A percentile compares a stretch with the other conserved stretches of the same genome.
Evolutionary conservation across 2,888 invertebrate species (phyloP).

Genomic region (Lomographa bimaculata): DNA sequence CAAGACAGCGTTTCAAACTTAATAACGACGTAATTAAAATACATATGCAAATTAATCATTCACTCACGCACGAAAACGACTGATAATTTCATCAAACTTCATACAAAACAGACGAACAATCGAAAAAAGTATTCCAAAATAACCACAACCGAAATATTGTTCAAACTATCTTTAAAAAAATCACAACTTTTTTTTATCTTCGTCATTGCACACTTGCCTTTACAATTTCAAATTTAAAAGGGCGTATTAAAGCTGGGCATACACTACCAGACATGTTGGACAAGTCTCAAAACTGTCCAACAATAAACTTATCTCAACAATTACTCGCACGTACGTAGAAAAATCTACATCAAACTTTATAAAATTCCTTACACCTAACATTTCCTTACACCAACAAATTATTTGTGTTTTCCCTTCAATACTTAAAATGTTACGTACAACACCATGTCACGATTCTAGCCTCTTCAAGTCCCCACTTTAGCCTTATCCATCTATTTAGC

Average conservation of each 20-base stretch:
- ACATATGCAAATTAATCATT: constrained; percentile 5
- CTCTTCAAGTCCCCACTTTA: constrained; percentile 3
- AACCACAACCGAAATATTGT: constrained; percentile 56
- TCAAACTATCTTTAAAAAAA: constrained; percentile 35
- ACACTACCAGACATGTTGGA: constrained; percentile 32
- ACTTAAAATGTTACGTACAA: constrained; percentile 17
- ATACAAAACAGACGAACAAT: constrained; percentile 30
- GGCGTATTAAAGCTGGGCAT: constrained; percentile 23
- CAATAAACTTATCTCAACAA: constrained; percentile 2
- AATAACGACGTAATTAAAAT: constrained; percentile 12
- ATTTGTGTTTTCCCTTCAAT: constrained; percentile 4
- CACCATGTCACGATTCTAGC: constrained; percentile 10
- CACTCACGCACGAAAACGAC: constrained; percentile 25
- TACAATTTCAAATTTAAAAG: constrained; percentile 25
- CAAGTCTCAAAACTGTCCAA: constrained; percentile 5
- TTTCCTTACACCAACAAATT: constrained; percentile 1
- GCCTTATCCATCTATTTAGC: too few relatives aligned
- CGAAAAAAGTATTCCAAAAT: constrained; percentile 33
- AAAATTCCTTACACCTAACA: constrained; percentile 1
- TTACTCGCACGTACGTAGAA: constrained; percentile 5
- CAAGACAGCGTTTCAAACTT: constrained; percentile 7
- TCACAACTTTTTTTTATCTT: constrained; percentile 43
- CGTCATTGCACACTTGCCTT: constrained; percentile 55
- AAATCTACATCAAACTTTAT: constrained; percentile 1
- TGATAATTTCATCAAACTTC: constrained; percentile 31